phyloP scores from a whole-genome alignment of 2,113 vertebrate genomes.

The Mola mola region DNA sequence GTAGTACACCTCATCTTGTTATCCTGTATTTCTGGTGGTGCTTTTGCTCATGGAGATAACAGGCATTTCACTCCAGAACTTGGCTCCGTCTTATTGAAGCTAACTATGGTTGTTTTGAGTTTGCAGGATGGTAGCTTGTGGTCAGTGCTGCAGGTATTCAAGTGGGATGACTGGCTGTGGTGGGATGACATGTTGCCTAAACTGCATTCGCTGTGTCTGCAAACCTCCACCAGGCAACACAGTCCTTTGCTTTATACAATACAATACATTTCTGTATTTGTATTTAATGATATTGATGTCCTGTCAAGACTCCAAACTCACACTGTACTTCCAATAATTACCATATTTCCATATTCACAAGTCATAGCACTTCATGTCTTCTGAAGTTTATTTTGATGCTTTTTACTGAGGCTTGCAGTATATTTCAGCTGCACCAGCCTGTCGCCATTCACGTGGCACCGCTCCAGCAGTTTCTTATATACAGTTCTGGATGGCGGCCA shows the following conservation, averaged over 20 bases:
- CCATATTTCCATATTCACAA: conserved; percentile 45
- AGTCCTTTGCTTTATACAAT: conserved; percentile 23
- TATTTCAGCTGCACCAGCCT: conserved; percentile 47
- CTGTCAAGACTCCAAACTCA: conserved; percentile 42
- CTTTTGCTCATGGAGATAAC: conserved; percentile 43
- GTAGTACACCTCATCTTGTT: conserved; percentile 56
- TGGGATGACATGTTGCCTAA: conserved; percentile 14
- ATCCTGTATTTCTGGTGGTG: conserved; percentile 39
- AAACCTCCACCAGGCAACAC: conserved; percentile 22
- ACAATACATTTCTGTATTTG: conserved; percentile 26
- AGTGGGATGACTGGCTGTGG: background rate
- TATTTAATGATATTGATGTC: conserved; percentile 41
- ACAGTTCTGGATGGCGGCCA: conserved; percentile 51
- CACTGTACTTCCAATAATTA: conserved; percentile 46
- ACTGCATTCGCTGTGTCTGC: conserved; percentile 10
- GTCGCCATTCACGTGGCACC: conserved; percentile 38
- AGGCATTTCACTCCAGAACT: conserved; percentile 30
- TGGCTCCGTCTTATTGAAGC: conserved; percentile 28
- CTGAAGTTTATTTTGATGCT: conserved; percentile 11
- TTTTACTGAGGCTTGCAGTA: conserved; percentile 33
- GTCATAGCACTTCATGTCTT: conserved; percentile 24
- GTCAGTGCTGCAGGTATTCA: conserved; percentile 14
- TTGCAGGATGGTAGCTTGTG: conserved; percentile 17
- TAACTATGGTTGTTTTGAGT: conserved; percentile 26
- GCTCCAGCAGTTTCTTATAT: conserved; percentile 65